phyloP scores from a whole-genome alignment of 2,888 invertebrate species.

The Chrysodeixis includens region DNA sequence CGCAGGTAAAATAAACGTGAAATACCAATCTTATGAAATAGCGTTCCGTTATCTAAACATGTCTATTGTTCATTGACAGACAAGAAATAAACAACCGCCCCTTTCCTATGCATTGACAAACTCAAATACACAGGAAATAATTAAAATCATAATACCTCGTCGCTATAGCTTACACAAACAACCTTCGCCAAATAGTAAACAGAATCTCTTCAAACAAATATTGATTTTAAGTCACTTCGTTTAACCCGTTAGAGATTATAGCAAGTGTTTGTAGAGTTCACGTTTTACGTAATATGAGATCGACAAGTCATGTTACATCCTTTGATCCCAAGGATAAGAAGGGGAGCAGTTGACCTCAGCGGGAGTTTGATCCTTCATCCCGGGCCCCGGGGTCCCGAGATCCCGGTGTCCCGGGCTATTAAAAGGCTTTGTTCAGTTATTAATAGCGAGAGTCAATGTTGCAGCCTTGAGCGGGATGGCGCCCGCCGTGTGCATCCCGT shows the following conservation, averaged over 20 bases:
- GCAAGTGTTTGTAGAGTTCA: constrained; percentile 35
- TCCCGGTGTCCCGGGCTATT: constrained; percentile 16
- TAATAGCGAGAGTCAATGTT: constrained; percentile 44
- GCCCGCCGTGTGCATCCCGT: constrained; percentile 23
- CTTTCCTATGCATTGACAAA: not conserved
- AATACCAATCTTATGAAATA: too few relatives aligned
- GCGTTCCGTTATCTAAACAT: too few relatives aligned
- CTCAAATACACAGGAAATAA: not conserved
- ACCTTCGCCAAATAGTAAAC: constrained; percentile 4
- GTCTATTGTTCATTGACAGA: too few relatives aligned
- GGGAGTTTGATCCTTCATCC: constrained; percentile 22
- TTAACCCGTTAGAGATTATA: constrained; percentile 14
- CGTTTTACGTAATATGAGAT: constrained; percentile 35
- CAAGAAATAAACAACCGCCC: not conserved
- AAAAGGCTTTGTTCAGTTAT: constrained; percentile 33
- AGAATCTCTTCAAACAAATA: not conserved
- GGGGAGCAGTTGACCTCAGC: constrained; percentile 26
- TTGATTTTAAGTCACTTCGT: constrained; percentile 14
- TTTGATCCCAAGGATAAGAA: constrained; percentile 27
- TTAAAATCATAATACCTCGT: not conserved
- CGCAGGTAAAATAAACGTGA: too few relatives aligned
- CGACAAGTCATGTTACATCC: constrained; percentile 40
- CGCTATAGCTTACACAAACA: not conserved
- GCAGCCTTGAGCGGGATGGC: constrained; percentile 38
- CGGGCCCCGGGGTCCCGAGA: too few relatives aligned